phyloP scores from a whole-genome alignment of 2,113 vertebrate genomes.

The Phyllostomus discolor region DNA sequence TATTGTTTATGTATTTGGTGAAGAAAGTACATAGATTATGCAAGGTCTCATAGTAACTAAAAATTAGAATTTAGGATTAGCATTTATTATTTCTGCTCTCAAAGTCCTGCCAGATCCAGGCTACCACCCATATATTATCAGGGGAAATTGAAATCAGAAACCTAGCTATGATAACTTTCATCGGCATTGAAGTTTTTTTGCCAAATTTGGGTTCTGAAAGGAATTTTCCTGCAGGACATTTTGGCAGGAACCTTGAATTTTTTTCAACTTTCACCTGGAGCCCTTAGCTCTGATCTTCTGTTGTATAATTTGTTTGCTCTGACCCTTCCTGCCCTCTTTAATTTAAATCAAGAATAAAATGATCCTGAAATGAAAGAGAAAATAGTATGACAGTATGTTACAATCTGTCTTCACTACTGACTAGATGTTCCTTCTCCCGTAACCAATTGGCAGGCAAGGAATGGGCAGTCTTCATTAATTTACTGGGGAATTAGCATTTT shows the following conservation, averaged over 20 bases:
- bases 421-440: background rate
- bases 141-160: conserved; percentile 55
- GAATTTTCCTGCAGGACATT: conserved; percentile 42
- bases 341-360: background rate
- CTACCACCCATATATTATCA: conserved; percentile 12
- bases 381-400: background rate
- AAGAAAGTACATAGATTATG: background rate
- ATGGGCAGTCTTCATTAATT: background rate
- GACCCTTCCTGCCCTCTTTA: background rate
- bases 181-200: conserved; percentile 38
- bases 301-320: background rate
- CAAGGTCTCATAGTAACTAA: background rate
- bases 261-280: background rate
- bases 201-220: conserved; percentile 53
- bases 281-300: background rate
- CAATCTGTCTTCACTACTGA: background rate
- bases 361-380: background rate
- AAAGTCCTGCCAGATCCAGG: background rate
- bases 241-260: background rate
- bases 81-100: background rate
- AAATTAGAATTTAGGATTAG: background rate
- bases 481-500: background rate
- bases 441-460: background rate
- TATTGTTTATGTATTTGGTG: background rate
- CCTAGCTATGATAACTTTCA: conserved; percentile 27